Conservation (phyloP, 2,797 vertebrate species). For the Tapirus indicus region DNA sequence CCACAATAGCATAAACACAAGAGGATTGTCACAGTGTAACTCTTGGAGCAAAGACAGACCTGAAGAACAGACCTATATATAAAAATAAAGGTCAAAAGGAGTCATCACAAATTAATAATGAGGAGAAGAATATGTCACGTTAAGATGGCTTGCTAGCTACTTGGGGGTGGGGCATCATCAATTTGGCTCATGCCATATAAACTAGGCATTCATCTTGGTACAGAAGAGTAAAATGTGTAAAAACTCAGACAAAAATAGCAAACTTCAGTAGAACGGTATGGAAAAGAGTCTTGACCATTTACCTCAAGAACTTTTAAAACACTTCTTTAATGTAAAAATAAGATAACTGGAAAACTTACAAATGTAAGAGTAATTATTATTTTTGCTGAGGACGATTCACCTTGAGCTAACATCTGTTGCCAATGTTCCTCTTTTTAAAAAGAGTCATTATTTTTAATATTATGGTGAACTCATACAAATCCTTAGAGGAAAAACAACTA, state of each 20-base stretch:
- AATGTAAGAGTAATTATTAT: not conserved
- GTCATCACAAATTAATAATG: not conserved
- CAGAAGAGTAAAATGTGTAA: constrained; percentile 17
- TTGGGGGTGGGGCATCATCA: not conserved
- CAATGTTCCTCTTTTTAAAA: not conserved
- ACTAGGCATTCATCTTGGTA: not conserved
- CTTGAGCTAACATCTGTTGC: too few species aligned
- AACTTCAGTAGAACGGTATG: not conserved
- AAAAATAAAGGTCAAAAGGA: constrained; percentile 18
- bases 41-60: not conserved
- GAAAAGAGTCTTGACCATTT: not conserved
- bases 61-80: not conserved
- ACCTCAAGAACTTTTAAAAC: not conserved
- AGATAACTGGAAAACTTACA: not conserved
- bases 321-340: not conserved
- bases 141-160: not conserved
- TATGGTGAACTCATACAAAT: not conserved
- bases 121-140: not conserved
- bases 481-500: not conserved
- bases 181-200: not conserved
- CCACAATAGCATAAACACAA: not conserved
- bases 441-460: not conserved
- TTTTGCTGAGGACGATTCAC: not conserved
- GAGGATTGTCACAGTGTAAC: not conserved
- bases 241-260: constrained; percentile 5